phyloP scores from a whole-genome alignment of 2,113 vertebrate species.

The Rhadina sibilatrix region DNA sequence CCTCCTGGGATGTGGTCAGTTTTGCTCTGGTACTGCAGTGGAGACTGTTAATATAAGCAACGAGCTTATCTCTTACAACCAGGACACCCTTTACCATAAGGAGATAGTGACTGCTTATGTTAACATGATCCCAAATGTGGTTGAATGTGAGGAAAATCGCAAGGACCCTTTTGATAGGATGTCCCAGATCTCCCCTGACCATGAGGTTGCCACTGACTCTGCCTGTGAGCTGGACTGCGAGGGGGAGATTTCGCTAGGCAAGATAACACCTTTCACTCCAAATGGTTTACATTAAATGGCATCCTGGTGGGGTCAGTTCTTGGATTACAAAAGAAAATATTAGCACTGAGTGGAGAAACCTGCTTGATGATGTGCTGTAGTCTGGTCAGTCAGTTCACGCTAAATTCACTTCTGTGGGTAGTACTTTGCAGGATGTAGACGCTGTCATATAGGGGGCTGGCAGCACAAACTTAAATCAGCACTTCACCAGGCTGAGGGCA shows the following conservation, averaged over 20 bases:
- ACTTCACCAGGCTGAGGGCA: not conserved
- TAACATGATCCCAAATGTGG: constrained; percentile 87
- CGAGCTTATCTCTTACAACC: constrained; percentile 89
- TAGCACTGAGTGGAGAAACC: constrained; percentile 4
- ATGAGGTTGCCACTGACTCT: constrained; percentile 77
- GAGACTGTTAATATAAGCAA: constrained; percentile 91
- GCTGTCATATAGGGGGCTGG: not conserved
- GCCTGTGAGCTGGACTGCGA: constrained; percentile 85
- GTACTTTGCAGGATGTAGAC: not conserved
- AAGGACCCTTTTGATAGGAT: constrained; percentile 81
- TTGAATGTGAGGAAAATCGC: constrained; percentile 76
- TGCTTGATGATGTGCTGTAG: not conserved
- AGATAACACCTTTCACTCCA: constrained; percentile 83
- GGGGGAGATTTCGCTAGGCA: constrained; percentile 82
- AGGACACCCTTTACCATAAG: constrained; percentile 84
- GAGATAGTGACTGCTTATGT: constrained; percentile 82
- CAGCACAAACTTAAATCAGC: not conserved
- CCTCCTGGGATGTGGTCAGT: constrained; percentile 84
- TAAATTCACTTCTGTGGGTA: not conserved
- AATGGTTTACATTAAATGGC: constrained; percentile 80
- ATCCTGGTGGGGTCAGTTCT: not conserved
- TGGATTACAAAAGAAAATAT: not conserved
- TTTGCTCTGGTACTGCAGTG: constrained; percentile 82
- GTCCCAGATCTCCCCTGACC: constrained; percentile 78
- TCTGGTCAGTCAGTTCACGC: not conserved